Evolutionary conservation across 2,797 vertebrate species (phyloP), one percentile per base, ranked within the genome.

Genomic region (Cetoscarus ocellatus): DNA sequence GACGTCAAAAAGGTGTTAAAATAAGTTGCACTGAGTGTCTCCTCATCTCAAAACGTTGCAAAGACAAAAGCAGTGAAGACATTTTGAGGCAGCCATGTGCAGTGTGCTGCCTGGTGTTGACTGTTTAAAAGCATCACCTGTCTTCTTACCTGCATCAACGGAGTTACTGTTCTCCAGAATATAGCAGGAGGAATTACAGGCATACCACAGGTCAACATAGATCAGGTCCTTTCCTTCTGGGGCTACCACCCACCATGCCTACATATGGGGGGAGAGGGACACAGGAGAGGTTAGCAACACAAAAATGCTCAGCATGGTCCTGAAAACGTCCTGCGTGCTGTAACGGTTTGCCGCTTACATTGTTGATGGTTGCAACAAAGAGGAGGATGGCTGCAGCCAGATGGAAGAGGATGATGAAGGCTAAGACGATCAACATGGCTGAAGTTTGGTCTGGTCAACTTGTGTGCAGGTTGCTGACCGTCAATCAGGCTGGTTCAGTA

Each of bases 391-490:
- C 93, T 0, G 96, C 95, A 51, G 93, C 93, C 91, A 98, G 90
- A 73, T 99, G 98, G 90, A 99, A 98, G 86, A 97, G 70, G 12
- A 99, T 94, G 91, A 99, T 98, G 91, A 96, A 95, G 77, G 95
- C 96, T 72, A 99, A 88, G 73, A 99, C 92, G 84, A 98, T 94
- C 95, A 99, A 89, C 98, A 99, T 99, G 89, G 91, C 95, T 88
- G 82, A 63, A 10, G 38, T 54, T 75, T 7, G 3, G 55, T 75
- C 11, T 5, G 69, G 42, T 27, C 27, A 27, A 45, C 51, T 67
- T 60, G 11, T 62, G 43, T 12, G 11, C 55, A 56, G 61, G 13
- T 51, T 48, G 1, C 27, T 15, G 18, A 47, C 35, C 8, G 43
- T 51, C 7, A 48, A 14, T 75, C 66, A 43, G 69, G 64, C 51